Conservation (phyloP, 2,113 vertebrate species). For the Spea bombifrons region DNA sequence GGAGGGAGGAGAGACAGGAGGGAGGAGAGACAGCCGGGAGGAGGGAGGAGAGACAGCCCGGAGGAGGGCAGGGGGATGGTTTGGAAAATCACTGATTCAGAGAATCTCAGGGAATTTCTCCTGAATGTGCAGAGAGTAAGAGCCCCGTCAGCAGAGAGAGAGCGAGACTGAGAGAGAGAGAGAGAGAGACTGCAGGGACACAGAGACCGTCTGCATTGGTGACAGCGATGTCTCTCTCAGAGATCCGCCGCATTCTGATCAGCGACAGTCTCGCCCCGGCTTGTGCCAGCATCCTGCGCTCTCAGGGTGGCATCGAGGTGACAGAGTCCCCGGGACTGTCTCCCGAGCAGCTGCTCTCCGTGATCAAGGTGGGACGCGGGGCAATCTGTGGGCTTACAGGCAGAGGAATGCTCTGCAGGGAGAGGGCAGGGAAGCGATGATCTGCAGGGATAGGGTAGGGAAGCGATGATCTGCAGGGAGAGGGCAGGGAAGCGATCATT, state of each 20-base stretch:
- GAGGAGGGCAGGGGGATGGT: neutral
- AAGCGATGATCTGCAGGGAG: neutral
- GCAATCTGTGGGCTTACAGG: neutral
- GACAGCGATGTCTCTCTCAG: slow-evolving; percentile 71
- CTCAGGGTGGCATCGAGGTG: slow-evolving; percentile 78
- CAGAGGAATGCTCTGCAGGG: neutral
- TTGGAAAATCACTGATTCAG: slow-evolving; percentile 13
- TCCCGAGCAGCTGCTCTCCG: slow-evolving; percentile 78
- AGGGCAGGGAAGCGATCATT: neutral
- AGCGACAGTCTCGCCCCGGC: slow-evolving; percentile 89
- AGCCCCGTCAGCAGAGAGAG: neutral
- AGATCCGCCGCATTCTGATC: slow-evolving; percentile 78
- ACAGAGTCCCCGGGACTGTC: slow-evolving; percentile 81
- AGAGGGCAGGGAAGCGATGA: neutral
- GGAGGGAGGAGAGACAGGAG: neutral
- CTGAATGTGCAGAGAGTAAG: neutral
- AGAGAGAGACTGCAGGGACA: neutral
- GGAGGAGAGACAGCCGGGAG: neutral
- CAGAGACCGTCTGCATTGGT: neutral
- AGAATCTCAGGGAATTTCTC: neutral
- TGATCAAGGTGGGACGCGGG: slow-evolving; percentile 75
- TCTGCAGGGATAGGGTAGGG: neutral
- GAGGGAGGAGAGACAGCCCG: neutral
- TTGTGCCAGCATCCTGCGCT: slow-evolving; percentile 80
- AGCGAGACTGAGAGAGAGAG: neutral